A percentile compares a stretch with the other conserved stretches of the same genome.
Conservation (phyloP, 2,888 invertebrate genomes). For the Micropterix aruncella region DNA sequence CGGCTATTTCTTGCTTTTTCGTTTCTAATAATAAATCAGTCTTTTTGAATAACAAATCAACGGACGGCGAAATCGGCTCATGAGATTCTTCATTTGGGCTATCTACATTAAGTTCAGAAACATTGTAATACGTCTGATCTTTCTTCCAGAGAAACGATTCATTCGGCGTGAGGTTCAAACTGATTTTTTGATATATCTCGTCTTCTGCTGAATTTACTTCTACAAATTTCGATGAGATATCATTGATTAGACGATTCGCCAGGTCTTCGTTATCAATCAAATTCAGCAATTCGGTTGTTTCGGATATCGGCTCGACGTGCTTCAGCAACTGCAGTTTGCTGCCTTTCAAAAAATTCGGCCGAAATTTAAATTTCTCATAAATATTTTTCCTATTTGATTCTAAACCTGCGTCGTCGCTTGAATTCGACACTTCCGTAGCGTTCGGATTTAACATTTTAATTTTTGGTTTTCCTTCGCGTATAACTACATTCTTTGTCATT, state of each 20-base stretch:
- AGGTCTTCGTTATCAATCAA: too few relatives aligned
- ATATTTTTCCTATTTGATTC: slow-evolving; percentile 23
- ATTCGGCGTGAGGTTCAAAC: slow-evolving; percentile 39
- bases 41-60: not conserved
- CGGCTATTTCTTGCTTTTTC: not conserved
- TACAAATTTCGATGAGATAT: too few relatives aligned
- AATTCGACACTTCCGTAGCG: slow-evolving; percentile 4
- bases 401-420: not conserved
- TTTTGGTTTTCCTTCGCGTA: slow-evolving; percentile 37
- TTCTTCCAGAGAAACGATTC: slow-evolving; percentile 51
- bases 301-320: not conserved
- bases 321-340: slow-evolving; percentile 20
- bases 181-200: slow-evolving; percentile 21
- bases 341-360: slow-evolving; percentile 33
- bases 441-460: slow-evolving; percentile 29
- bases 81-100: too few relatives aligned
- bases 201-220: slow-evolving; percentile 14
- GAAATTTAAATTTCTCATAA: slow-evolving; percentile 31
- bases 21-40: not conserved
- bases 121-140: slow-evolving; percentile 31
- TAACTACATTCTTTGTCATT: slow-evolving; percentile 36
- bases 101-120: slow-evolving; percentile 23
- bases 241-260: too few relatives aligned
- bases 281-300: not conserved
- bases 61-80: not conserved